phyloP scores from a whole-genome alignment of 1,140 invertebrate species.

The Pseudomyrmex gracilis region DNA sequence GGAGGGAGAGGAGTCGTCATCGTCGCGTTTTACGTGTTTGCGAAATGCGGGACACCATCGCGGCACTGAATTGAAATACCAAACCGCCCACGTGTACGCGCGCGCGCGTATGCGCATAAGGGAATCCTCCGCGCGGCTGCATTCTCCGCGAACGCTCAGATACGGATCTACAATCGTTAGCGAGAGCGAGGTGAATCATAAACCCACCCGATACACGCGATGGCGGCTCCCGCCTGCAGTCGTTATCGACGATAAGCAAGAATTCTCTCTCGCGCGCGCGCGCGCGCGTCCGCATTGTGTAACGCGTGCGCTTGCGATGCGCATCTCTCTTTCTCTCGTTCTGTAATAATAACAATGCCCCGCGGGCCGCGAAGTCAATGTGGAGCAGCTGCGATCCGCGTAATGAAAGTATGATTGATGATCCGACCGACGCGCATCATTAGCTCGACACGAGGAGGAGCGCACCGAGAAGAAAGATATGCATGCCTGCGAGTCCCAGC shows the following conservation, averaged over 20 bases:
- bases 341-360: conserved; percentile 82
- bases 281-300: conserved; percentile 32
- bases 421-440: conserved; percentile 80
- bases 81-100: conserved; percentile 6
- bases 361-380: conserved; percentile 80
- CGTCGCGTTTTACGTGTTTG: neutral
- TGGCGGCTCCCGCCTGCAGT: conserved; percentile 5
- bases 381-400: conserved; percentile 81
- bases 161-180: conserved; percentile 54
- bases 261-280: conserved; percentile 14
- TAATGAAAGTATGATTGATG: conserved; percentile 86
- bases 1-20: too few species aligned
- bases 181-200: conserved; percentile 37
- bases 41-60: conserved; percentile 16
- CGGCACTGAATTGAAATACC: conserved; percentile 21
- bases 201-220: conserved; percentile 34
- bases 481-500: conserved; percentile 38
- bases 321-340: conserved; percentile 26
- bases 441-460: conserved; percentile 75
- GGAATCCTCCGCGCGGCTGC: conserved; percentile 1
- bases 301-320: conserved; percentile 57
- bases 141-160: conserved; percentile 23
- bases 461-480: conserved; percentile 55
- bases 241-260: conserved; percentile 53
- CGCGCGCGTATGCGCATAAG: neutral